A percentile compares a stretch with the other conserved stretches of the same genome.
phyloP scores from a whole-genome alignment of 2,113 vertebrate genomes.

The Suricata suricatta region DNA sequence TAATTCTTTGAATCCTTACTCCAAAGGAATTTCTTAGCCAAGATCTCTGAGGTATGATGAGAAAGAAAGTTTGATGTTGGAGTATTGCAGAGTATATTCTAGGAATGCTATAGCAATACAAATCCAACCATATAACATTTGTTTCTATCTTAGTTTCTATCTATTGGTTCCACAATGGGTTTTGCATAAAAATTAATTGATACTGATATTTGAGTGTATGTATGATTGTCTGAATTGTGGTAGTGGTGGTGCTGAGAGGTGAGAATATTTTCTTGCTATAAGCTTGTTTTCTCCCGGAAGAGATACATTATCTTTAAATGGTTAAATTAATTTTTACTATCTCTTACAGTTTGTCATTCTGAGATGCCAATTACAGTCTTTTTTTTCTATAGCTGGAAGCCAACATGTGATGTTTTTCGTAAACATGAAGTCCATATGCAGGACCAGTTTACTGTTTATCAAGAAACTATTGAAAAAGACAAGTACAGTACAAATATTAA shows the following conservation, averaged over 20 bases:
- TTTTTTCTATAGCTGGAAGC: slow-evolving; percentile 84
- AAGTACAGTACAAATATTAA: slow-evolving; percentile 82
- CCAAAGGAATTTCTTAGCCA: slow-evolving; percentile 39
- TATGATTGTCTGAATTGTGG: not conserved
- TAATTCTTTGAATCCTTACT: slow-evolving; percentile 19
- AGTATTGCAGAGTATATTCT: not conserved
- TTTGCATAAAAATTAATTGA: slow-evolving; percentile 43
- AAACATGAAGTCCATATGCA: slow-evolving; percentile 85
- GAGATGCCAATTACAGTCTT: slow-evolving; percentile 44
- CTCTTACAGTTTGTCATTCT: slow-evolving; percentile 54
- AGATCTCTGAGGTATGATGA: slow-evolving; percentile 21
- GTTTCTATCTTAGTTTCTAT: not conserved
- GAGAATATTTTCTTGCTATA: slow-evolving; percentile 30
- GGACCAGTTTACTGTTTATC: slow-evolving; percentile 75
- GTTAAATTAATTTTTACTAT: slow-evolving; percentile 32
- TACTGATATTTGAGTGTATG: not conserved
- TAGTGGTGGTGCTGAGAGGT: not conserved
- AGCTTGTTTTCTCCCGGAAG: slow-evolving; percentile 31
- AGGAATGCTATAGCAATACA: not conserved
- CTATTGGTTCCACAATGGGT: not conserved
- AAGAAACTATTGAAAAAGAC: slow-evolving; percentile 85
- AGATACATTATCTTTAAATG: not conserved
- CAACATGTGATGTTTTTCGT: slow-evolving; percentile 82
- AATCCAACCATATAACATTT: not conserved
- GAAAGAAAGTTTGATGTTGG: slow-evolving; percentile 1